Evolutionary conservation across 2,113 vertebrate genomes (phyloP).

Genomic region (Tursiops truncatus): DNA sequence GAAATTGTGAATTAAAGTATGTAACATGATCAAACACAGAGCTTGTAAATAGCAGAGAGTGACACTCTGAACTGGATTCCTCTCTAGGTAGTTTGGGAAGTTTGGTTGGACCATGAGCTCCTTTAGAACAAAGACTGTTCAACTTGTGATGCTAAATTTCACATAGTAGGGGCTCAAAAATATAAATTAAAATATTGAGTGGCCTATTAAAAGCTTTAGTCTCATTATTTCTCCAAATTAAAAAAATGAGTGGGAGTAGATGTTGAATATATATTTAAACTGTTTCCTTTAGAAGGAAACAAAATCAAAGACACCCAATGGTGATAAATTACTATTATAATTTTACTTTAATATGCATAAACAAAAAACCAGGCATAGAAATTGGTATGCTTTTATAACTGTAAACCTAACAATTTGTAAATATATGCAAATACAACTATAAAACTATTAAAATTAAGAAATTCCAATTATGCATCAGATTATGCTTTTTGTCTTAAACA

Average conservation of each 20-base stretch:
- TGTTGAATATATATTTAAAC: background rate
- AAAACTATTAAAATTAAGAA: background rate
- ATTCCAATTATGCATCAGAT: background rate
- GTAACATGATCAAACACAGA: background rate
- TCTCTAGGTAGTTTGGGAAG: background rate
- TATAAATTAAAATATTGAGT: background rate
- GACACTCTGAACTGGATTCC: background rate
- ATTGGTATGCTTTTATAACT: background rate
- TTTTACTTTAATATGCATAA: background rate
- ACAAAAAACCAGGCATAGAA: background rate
- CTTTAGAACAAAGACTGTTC: background rate
- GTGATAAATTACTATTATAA: background rate
- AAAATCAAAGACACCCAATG: background rate
- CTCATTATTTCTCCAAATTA: background rate
- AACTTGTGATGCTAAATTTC: background rate
- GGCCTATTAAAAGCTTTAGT: background rate
- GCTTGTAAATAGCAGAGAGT: background rate
- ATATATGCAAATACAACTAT: background rate
- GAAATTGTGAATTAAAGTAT: background rate
- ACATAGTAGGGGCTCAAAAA: background rate
- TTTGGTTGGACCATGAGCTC: background rate
- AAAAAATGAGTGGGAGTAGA: background rate
- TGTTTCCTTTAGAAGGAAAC: background rate
- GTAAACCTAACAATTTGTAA: background rate
- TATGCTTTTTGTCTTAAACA: background rate